Conservation (phyloP, 2,888 invertebrate species). For the Chironomus riparius region DNA sequence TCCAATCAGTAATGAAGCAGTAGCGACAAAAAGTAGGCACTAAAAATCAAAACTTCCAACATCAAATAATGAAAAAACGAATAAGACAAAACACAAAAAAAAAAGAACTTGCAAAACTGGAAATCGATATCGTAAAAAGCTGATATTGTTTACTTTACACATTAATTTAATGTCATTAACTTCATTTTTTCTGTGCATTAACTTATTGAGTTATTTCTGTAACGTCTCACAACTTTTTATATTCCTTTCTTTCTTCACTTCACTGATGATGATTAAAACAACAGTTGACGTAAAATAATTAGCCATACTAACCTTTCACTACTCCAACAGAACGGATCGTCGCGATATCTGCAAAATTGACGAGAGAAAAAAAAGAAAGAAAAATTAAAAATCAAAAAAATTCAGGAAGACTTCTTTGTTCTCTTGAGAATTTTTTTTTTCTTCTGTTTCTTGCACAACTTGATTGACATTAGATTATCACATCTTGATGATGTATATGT, state of each 20-base stretch:
- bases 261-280: background rate
- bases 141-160: slow-evolving; percentile 15
- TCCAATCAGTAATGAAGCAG: background rate
- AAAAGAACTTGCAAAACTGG: slow-evolving; percentile 22
- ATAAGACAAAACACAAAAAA: background rate
- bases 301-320: slow-evolving; percentile 16
- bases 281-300: slow-evolving; percentile 3
- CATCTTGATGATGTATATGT: background rate
- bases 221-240: background rate
- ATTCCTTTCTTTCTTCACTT: background rate
- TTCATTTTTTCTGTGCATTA: slow-evolving; percentile 15
- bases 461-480: background rate
- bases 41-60: slow-evolving; percentile 9
- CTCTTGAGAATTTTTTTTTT: slow-evolving; percentile 3
- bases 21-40: background rate
- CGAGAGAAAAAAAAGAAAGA: background rate
- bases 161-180: slow-evolving; percentile 19
- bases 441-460: background rate
- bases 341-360: slow-evolving; percentile 15
- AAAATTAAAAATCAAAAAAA: background rate
- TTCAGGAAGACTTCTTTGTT: background rate
- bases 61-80: background rate
- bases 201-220: slow-evolving; percentile 19
- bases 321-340: slow-evolving; percentile 25
- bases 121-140: slow-evolving; percentile 1